A percentile compares a stretch with the other conserved stretches of the same genome.
These are phyloP conservation scores for Macropodus opercularis DNA, from an alignment of 2,797 vertebrate genomes.

Conservation along the genomic window DNA sequence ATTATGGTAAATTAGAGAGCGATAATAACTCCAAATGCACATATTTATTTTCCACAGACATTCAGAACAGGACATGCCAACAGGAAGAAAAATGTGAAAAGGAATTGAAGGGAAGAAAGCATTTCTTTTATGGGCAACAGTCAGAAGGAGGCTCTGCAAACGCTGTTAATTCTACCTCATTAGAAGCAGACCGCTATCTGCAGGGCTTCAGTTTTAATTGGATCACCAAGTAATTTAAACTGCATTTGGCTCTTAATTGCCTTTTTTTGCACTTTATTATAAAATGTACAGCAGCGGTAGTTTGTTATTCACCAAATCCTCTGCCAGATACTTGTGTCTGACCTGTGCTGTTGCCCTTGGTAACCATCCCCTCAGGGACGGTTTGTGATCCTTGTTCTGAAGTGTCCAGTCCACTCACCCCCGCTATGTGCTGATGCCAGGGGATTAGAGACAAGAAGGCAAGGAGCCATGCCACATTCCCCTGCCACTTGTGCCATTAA, in stretches of 20 bases:
- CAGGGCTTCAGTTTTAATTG: constrained; percentile 78
- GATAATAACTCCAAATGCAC: constrained; percentile 82
- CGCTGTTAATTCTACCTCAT: constrained; percentile 75
- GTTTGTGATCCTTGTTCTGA: constrained; percentile 44
- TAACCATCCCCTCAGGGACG: constrained; percentile 51
- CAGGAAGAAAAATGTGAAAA: constrained; percentile 65
- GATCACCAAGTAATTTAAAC: constrained; percentile 74
- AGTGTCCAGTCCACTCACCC: constrained; percentile 52
- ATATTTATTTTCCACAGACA: constrained; percentile 79
- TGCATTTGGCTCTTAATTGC: constrained; percentile 61
- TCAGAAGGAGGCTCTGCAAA: constrained; percentile 58
- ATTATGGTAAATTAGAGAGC: constrained; percentile 78
- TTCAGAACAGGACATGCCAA: constrained; percentile 65
- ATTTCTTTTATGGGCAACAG: constrained; percentile 46
- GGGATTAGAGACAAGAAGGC: constrained; percentile 43
- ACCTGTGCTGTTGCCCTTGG: constrained; percentile 61
- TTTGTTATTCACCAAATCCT: constrained; percentile 44
- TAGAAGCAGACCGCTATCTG: constrained; percentile 74
- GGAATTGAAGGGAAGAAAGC: constrained; percentile 31
- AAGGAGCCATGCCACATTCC: constrained; percentile 30
- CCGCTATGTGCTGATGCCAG: constrained; percentile 49
- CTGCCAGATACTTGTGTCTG: constrained; percentile 21
- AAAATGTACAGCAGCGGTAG: constrained; percentile 52
- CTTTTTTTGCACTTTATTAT: constrained; percentile 65
- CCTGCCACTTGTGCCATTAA: constrained; percentile 23